Conservation (phyloP, 2,888 invertebrate species). For the Trisateles emortualis region DNA sequence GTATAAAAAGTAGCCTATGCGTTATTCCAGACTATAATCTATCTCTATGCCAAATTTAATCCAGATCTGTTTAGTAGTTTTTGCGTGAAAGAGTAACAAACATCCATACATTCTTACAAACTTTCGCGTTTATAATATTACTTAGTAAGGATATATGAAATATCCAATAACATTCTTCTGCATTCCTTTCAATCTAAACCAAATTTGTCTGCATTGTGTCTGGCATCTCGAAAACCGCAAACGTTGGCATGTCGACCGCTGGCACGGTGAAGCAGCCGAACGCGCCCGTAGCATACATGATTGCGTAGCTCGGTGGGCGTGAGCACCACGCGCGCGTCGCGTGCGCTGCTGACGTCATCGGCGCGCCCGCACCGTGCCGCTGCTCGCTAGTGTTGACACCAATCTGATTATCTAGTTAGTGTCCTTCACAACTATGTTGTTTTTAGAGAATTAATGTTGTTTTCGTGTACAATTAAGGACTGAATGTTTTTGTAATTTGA, state of each 20-base stretch:
- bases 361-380: constrained; percentile 40
- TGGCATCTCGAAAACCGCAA: constrained; percentile 1
- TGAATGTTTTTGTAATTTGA: too few species aligned
- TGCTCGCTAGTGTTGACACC: constrained; percentile 4
- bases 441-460: neutral
- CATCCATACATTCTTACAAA: too few species aligned
- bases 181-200: neutral
- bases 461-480: too few species aligned
- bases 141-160: too few species aligned
- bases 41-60: too few species aligned
- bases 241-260: constrained; percentile 8
- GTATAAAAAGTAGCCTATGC: too few species aligned
- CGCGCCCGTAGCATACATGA: constrained; percentile 27
- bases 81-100: too few species aligned
- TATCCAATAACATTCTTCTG: too few species aligned
- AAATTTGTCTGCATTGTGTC: constrained; percentile 8
- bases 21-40: too few species aligned
- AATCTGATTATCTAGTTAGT: neutral
- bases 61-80: too few species aligned
- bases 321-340: constrained; percentile 43
- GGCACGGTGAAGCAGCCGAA: too few species aligned
- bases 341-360: constrained; percentile 51
- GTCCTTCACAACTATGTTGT: constrained; percentile 8
- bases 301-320: constrained; percentile 43
- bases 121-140: too few species aligned